Evolutionary conservation across 2,113 vertebrate species (phyloP).

Genomic region (Rhagologus leucostigma): DNA sequence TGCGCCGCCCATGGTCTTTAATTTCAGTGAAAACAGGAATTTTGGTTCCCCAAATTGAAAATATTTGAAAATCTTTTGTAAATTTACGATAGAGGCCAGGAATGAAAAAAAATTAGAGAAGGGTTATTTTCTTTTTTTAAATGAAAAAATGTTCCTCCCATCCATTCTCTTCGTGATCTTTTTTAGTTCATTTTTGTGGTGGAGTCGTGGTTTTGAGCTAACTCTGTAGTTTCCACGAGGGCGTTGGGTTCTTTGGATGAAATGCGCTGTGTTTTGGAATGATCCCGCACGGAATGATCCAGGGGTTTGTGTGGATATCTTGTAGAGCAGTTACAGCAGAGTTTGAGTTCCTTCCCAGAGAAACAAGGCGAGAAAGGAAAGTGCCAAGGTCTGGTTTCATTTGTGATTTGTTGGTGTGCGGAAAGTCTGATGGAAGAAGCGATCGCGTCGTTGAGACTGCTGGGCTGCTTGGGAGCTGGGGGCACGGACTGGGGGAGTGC

Average conservation of each 20-base stretch:
- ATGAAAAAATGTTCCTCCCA: background rate
- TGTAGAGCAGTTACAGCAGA: background rate
- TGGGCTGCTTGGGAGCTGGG: background rate
- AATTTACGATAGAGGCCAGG: background rate
- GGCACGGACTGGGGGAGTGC: background rate
- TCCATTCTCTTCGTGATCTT: background rate
- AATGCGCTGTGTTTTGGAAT: background rate
- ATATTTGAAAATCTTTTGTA: background rate
- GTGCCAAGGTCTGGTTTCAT: constrained; percentile 17
- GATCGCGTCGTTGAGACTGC: background rate
- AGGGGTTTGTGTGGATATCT: background rate
- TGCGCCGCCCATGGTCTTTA: background rate
- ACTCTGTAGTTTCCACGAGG: background rate
- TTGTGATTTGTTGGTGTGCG: background rate
- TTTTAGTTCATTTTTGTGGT: constrained; percentile 9
- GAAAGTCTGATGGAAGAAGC: background rate
- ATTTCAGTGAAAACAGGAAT: background rate
- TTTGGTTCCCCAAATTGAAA: background rate
- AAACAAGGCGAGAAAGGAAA: background rate
- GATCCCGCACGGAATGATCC: background rate
- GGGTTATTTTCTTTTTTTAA: background rate
- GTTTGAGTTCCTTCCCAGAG: constrained; percentile 32
- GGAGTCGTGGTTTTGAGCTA: background rate
- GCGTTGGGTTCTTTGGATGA: background rate
- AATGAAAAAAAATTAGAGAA: background rate